Evolutionary conservation across 2,113 vertebrate species (phyloP).

Genomic region (Phainopepla nitens): DNA sequence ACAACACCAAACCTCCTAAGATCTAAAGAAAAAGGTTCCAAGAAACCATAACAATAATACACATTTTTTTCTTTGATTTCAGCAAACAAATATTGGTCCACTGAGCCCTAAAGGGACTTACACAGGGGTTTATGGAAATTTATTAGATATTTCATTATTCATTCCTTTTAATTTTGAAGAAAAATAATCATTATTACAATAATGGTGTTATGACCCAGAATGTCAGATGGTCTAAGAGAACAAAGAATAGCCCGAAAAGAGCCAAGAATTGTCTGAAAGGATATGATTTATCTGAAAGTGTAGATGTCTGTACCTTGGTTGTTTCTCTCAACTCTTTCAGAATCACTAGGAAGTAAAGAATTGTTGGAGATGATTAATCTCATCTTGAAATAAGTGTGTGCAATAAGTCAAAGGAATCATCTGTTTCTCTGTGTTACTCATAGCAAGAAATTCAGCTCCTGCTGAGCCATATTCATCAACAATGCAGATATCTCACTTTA

Average conservation of each 20-base stretch:
- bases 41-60: background rate
- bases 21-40: background rate
- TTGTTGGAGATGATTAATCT: background rate
- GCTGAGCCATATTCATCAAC: background rate
- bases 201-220: background rate
- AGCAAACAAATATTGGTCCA: background rate
- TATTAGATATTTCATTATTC: background rate
- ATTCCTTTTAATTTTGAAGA: background rate
- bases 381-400: background rate
- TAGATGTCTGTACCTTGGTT: background rate
- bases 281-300: background rate
- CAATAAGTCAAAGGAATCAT: background rate
- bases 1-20: background rate
- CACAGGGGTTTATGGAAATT: background rate
- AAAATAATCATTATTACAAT: background rate
- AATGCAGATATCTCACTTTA: background rate
- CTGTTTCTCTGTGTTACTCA: background rate
- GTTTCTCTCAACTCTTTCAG: background rate
- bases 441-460: background rate
- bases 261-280: background rate
- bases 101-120: background rate
- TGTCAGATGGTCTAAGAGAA: background rate
- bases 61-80: background rate
- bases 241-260: background rate
- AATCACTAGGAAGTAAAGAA: background rate